Evolutionary conservation across 2,797 vertebrate species (phyloP), one percentile per base, ranked within the genome.

Genomic region (Ambastaia sidthimunki): DNA sequence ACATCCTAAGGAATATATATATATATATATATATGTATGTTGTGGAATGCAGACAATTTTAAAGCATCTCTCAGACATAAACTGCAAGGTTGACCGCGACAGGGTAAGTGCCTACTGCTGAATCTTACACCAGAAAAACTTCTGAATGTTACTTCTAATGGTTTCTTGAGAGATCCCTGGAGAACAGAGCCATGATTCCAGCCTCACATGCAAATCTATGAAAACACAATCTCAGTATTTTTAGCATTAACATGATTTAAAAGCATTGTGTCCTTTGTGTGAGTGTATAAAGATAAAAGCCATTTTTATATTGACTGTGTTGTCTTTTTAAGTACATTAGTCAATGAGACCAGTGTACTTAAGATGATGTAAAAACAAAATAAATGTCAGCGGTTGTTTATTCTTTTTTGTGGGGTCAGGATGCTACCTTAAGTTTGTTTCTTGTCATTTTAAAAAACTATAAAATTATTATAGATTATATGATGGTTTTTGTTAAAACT

Each of bases 301-400:
- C 92, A 94, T 94, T 94, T 94, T 94, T 94, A 93, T 94, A 94
- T 92, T 92, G 91, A 92, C 91, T 93, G 93, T 93, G 93, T 89
- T 93, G 92, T 93, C 91, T 94, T 92, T 93, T 92, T 91, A 90
- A 93, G 92, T 93, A 93, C 92, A 93, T 90, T 88, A 88, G 90
- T 92, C 91, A 72, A 90, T 88, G 83, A 90, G 91, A 91, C 90
- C 78, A 59, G 18, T 88, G 18, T 89, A 91, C 92, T 92, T 91
- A 88, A 81, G 86, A 83, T 82, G 50, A 68, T 87, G 91, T 92
- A 85, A 85, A 84, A 90, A 91, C 90, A 54, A 48, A 89, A 94
- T 93, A 94, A 94, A 94, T 91, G 92, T 94, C 90, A 93, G 91
- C 89, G 88, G 92, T 92, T 90, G 92, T 94, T 76, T 62, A 65